Percentiles rank a stretch among this genome's conserved stretches.
Conservation (phyloP, 1,140 invertebrate genomes). For the Neoseiulus cucumeris region DNA sequence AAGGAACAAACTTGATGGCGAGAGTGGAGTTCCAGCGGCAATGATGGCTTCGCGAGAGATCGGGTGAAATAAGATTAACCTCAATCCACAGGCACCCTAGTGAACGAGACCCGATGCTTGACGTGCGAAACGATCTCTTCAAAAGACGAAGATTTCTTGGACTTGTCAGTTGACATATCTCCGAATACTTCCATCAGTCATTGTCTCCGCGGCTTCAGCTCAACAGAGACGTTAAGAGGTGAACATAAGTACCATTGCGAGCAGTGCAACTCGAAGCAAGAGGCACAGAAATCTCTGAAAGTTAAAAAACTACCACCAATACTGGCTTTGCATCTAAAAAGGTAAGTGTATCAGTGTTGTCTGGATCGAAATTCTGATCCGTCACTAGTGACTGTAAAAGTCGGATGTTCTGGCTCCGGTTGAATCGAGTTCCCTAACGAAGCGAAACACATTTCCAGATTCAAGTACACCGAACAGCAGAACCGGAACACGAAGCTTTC, state of each 20-base stretch:
- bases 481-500: slow-evolving; percentile 97
- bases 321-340: slow-evolving; percentile 85
- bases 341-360: slow-evolving; percentile 26
- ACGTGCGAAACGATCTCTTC: slow-evolving; percentile 73
- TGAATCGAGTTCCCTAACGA: too few species aligned
- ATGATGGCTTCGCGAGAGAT: too few species aligned
- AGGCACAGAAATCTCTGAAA: slow-evolving; percentile 80
- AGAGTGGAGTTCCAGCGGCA: too few species aligned
- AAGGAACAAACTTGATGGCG: too few species aligned
- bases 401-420: too few species aligned
- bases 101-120: slow-evolving; percentile 94
- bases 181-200: slow-evolving; percentile 98
- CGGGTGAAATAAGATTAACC: neutral
- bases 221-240: slow-evolving; percentile 94
- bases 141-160: slow-evolving; percentile 98
- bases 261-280: slow-evolving; percentile 96
- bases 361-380: too few species aligned
- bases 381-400: too few species aligned
- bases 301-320: slow-evolving; percentile 96
- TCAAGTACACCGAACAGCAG: slow-evolving; percentile 98
- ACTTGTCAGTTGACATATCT: slow-evolving; percentile 95
- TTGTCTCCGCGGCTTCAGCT: slow-evolving; percentile 89
- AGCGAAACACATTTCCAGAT: too few species aligned
- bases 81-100: slow-evolving; percentile 43
- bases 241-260: slow-evolving; percentile 99